Evolutionary conservation across 2,113 vertebrate species (phyloP), one percentile per base, ranked within the genome.

Genomic region (Thamnophis sirtalis): DNA sequence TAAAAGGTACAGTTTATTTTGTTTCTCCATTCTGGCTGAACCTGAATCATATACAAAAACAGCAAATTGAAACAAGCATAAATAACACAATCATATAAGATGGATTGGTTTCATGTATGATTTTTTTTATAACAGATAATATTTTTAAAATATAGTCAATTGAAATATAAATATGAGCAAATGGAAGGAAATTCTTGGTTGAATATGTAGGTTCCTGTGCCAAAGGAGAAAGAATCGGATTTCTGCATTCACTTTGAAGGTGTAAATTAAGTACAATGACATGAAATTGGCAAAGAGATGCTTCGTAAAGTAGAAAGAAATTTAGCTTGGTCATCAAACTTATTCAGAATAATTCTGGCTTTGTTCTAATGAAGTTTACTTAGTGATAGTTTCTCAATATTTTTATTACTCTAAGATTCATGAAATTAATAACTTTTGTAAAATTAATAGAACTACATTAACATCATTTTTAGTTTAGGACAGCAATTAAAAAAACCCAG

Each of bases 141-240:
- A 22, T 68, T 68, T 24, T n/a, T 51, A 51, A n/a, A 17, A 68
- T 50, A 9, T 48, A n/a, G 49, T 13, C 19, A 68, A 73, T 60
- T 68, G 21, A 89, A 9, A 2, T 89, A 50, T 50, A 19, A 5
- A 17, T 73, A 49, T 22, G 48, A 33, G n/a, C n/a, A 53, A 80
- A 80, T 22, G 33, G 17, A 63, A 17, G 9, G 53, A 56, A 88
- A 24, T 80, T 7, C 73, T 9, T 3, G 22, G 24, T 43, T 56
- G 54, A 9, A 58, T 22, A 26, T 48, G 9, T 22, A 58, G 9
- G 11, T 58, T 26, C 33, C 87, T 38, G 38, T 88, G 87, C 9
- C 91, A 92, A 21, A 3, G 2, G 0, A 13, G 1, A 0, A 6
- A 0, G 22, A 2, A 24, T 87, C 0, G 0, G 48, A n/a, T 63